A percentile compares a stretch with the other conserved stretches of the same genome.
Conservation (phyloP, 2,113 vertebrate species). For the Dipodomys spectabilis region DNA sequence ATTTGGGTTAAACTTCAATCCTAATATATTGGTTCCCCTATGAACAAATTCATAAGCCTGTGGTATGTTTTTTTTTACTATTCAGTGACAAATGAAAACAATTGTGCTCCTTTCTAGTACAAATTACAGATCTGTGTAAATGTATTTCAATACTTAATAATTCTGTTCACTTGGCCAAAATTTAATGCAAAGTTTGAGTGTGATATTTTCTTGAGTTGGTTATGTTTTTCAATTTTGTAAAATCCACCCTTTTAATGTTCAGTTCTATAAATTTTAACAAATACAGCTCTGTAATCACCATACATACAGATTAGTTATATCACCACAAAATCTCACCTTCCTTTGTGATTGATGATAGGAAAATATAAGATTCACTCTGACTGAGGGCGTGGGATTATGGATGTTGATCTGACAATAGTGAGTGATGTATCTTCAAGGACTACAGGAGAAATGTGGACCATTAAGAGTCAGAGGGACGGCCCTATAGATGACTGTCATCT, state of each 20-base stretch:
- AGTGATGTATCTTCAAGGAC: background rate
- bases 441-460: background rate
- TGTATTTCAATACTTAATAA: background rate
- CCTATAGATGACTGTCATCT: too few relatives aligned
- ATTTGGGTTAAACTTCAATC: constrained; percentile 38
- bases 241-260: background rate
- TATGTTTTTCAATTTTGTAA: background rate
- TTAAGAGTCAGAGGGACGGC: too few relatives aligned
- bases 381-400: background rate
- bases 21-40: constrained; percentile 25
- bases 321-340: background rate
- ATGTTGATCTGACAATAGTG: background rate
- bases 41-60: background rate
- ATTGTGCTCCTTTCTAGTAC: background rate
- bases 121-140: constrained; percentile 2
- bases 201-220: background rate
- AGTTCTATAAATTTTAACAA: background rate
- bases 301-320: background rate
- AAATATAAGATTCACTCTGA: background rate
- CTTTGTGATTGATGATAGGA: background rate
- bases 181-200: background rate
- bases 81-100: background rate
- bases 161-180: background rate
- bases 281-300: background rate
- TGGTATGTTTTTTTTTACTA: background rate